A percentile compares a stretch with the other conserved stretches of the same genome.
Conservation (phyloP, 2,113 vertebrate genomes). For the Pachypanchax playfairii region DNA sequence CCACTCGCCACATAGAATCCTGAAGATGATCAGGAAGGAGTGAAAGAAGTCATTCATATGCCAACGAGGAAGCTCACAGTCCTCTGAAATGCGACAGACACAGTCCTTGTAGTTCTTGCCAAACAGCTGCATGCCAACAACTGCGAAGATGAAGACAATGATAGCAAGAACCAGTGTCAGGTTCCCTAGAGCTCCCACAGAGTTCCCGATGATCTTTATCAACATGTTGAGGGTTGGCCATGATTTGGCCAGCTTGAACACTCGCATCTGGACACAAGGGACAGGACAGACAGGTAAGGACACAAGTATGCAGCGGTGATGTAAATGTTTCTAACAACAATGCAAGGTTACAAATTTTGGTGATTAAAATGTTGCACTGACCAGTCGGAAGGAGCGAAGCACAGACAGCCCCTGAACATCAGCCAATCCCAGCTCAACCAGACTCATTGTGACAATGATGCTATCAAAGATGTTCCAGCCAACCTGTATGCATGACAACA, state of each 20-base stretch:
- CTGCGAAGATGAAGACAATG: slow-evolving; percentile 96
- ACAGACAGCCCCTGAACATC: slow-evolving; percentile 91
- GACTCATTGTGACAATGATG: slow-evolving; percentile 93
- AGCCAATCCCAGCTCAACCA: slow-evolving; percentile 91
- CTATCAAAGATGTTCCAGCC: slow-evolving; percentile 98
- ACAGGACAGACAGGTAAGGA: background rate
- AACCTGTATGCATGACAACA: slow-evolving; percentile 74
- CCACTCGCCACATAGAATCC: slow-evolving; percentile 95
- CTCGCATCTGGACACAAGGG: slow-evolving; percentile 82
- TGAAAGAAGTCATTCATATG: slow-evolving; percentile 98
- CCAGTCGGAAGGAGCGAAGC: slow-evolving; percentile 94
- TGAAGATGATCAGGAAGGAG: slow-evolving; percentile 95
- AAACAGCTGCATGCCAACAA: slow-evolving; percentile 97
- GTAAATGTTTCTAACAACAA: background rate
- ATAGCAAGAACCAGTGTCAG: slow-evolving; percentile 93
- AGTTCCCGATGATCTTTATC: slow-evolving; percentile 96
- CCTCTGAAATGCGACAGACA: slow-evolving; percentile 87
- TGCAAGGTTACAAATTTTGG: background rate
- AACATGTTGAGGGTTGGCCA: slow-evolving; percentile 97
- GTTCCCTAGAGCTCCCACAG: slow-evolving; percentile 92
- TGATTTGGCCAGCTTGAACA: slow-evolving; percentile 96
- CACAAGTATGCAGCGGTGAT: background rate
- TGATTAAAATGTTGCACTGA: slow-evolving; percentile 57
- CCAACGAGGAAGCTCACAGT: slow-evolving; percentile 92
- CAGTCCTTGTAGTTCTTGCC: slow-evolving; percentile 93